A percentile compares a stretch with the other conserved stretches of the same genome.
phyloP scores from a whole-genome alignment of 2,113 vertebrate species.

The human (Homo sapiens) region DNA sequence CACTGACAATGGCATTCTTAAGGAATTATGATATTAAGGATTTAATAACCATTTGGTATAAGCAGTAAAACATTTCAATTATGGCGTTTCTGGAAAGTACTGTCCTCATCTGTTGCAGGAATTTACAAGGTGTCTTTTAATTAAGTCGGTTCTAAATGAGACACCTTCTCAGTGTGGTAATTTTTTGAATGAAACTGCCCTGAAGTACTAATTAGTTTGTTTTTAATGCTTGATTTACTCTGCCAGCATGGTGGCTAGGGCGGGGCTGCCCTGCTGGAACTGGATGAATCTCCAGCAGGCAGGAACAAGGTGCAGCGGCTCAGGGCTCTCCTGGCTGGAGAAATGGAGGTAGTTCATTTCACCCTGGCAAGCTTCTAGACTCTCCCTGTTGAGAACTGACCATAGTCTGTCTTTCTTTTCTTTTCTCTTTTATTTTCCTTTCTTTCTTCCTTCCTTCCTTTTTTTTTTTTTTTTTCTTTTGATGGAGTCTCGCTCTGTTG shows the following conservation, averaged over 20 bases:
- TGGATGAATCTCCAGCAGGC: not conserved
- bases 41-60: slow-evolving; percentile 35
- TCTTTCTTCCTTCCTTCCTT: no score
- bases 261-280: slow-evolving; percentile 2
- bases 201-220: slow-evolving; percentile 69
- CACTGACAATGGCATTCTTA: slow-evolving; percentile 35
- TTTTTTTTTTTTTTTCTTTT: no score
- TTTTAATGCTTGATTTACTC: slow-evolving; percentile 51
- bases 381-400: not conserved
- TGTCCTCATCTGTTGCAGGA: slow-evolving; percentile 56
- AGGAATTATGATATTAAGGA: slow-evolving; percentile 51
- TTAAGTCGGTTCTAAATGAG: slow-evolving; percentile 52
- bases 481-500: no score
- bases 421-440: no score
- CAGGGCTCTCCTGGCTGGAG: not conserved
- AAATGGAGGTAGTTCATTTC: not conserved
- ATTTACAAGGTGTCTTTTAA: slow-evolving; percentile 44
- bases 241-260: slow-evolving; percentile 6
- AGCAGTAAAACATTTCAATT: slow-evolving; percentile 36
- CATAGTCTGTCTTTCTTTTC: no score
- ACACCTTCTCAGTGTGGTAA: not conserved
- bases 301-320: not conserved
- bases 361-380: not conserved
- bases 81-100: slow-evolving; percentile 45
- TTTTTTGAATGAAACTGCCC: slow-evolving; percentile 71